phyloP scores from a whole-genome alignment of 2,888 invertebrate genomes.

The Cephus sareptanus region DNA sequence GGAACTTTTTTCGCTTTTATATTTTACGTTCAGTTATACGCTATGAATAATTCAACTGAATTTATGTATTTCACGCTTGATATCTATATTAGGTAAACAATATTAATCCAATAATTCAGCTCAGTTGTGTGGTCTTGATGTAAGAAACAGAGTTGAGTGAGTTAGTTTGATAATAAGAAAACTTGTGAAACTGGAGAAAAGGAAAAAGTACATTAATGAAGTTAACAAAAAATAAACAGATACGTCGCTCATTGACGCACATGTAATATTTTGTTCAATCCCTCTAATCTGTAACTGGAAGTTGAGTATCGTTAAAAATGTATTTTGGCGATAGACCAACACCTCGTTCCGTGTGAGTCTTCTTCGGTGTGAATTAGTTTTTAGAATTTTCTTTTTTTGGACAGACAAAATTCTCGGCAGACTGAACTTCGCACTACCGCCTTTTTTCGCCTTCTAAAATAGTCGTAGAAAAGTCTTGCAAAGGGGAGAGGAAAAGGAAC shows the following conservation, averaged over 20 bases:
- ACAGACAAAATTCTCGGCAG: neutral
- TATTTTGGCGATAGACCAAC: neutral
- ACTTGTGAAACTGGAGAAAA: neutral
- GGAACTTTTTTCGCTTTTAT: too few species aligned
- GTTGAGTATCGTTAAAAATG: neutral
- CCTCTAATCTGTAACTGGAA: neutral
- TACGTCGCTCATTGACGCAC: neutral
- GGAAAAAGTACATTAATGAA: neutral
- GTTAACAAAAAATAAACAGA: neutral
- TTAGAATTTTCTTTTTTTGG: neutral
- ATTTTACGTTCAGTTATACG: neutral
- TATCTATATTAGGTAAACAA: neutral
- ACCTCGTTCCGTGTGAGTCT: neutral
- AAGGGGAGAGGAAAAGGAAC: neutral
- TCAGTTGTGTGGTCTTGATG: neutral
- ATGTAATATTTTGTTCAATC: neutral
- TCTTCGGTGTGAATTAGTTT: neutral
- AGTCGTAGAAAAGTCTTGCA: neutral
- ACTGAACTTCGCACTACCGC: neutral
- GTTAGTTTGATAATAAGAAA: neutral
- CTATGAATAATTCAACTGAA: neutral
- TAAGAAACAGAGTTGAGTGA: neutral
- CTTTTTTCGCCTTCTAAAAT: neutral
- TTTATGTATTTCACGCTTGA: neutral
- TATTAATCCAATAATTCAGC: neutral